Percentiles rank a stretch among this genome's conserved stretches.
Conservation (phyloP, 2,797 vertebrate genomes). For the Varecia variegata region DNA sequence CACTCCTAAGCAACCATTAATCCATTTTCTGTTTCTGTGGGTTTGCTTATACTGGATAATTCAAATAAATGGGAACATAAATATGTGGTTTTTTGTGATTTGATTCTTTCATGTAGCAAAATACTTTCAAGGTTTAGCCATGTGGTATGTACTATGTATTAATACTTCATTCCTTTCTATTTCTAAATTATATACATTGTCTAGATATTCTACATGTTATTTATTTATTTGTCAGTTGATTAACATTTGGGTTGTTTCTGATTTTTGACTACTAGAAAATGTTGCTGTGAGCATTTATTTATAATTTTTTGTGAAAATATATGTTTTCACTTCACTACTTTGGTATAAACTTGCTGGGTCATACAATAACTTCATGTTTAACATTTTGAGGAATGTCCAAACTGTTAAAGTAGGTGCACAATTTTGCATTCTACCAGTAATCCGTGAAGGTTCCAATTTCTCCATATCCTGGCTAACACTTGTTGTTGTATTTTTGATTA, state of each 20-base stretch:
- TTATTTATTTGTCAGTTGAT: background rate
- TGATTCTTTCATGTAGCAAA: background rate
- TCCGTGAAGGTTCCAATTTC: background rate
- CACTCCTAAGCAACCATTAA: background rate
- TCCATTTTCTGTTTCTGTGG: background rate
- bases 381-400: background rate
- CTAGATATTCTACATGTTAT: background rate
- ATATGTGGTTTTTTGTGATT: background rate
- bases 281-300: background rate
- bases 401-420: background rate
- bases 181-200: background rate
- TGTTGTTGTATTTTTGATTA: background rate
- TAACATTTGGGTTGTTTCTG: background rate
- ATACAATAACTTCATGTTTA: background rate
- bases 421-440: background rate
- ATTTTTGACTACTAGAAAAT: background rate
- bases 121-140: background rate
- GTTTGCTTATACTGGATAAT: constrained; percentile 6
- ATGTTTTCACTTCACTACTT: background rate
- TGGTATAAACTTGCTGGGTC: background rate
- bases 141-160: background rate
- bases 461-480: background rate
- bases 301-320: background rate
- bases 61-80: background rate
- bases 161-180: background rate